Conservation (phyloP, 2,113 vertebrate species). For the Muscicapa adusta region DNA sequence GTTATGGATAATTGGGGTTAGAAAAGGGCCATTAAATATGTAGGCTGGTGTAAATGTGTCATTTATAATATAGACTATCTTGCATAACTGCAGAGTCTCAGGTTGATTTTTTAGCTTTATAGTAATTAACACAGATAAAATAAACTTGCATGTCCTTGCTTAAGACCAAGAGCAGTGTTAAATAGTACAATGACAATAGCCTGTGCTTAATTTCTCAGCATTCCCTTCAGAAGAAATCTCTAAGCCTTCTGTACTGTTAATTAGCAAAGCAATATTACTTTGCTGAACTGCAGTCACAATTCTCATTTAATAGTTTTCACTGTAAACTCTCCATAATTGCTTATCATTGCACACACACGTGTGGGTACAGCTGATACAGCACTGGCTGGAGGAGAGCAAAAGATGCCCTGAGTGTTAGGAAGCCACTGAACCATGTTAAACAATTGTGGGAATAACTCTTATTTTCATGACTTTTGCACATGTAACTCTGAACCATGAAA, state of each 20-base stretch:
- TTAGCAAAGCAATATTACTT: conserved; percentile 33
- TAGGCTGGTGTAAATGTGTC: not conserved
- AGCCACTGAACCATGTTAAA: not conserved
- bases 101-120: not conserved
- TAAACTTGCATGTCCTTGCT: conserved; percentile 1
- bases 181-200: not conserved
- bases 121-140: conserved; percentile 7
- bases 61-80: not conserved
- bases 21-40: not conserved
- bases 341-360: not conserved
- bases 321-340: not conserved
- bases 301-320: not conserved
- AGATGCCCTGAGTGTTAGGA: not conserved
- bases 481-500: conserved; percentile 9
- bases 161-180: not conserved
- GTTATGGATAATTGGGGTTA: not conserved
- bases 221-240: conserved; percentile 8
- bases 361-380: not conserved
- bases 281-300: not conserved
- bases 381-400: not conserved
- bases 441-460: not conserved
- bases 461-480: conserved; percentile 17
- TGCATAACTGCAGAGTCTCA: not conserved
- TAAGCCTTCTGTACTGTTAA: conserved; percentile 12
- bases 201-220: not conserved